Evolutionary conservation across 2,113 vertebrate species (phyloP), one percentile per base, ranked within the genome.

Genomic region (Sterrhoptilus dennistouni): DNA sequence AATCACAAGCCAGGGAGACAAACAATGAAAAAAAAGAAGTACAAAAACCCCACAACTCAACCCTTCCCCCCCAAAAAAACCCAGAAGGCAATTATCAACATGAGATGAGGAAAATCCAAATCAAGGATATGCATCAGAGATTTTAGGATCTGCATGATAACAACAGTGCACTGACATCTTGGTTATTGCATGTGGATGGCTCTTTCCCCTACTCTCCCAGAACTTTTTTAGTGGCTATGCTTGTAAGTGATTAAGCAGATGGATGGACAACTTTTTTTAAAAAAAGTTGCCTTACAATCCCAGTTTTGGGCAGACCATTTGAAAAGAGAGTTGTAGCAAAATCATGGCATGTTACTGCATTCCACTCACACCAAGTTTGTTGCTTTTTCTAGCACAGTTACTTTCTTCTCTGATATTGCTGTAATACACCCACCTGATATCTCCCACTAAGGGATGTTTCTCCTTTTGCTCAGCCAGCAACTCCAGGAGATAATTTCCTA

Each of bases 401-500:
- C 38, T 70, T 91, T 76, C 33, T 86, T 65, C 49, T 61, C 79
- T 83, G 53, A 35, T 21, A 22, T 3, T 36, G 25, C 63, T 76
- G 42, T 15, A 59, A 69, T 16, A 12, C 44, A 56, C 89, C 20
- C 84, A 99, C 99, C 99, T 98, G 96, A 99, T 92, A 78, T 99
- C 99, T 72, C 99, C 99, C 61, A 99, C 98, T 90, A 99, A 97
- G 11, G 97, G 95, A 52, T 99, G 99, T 64, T 98, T 99, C 79
- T 98, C 94, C 80, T 99, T 99, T 90, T 98, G 99, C 84, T 98
- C 95, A 38, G 98, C 96, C 94, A 99, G 97, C 85, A 99, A 82
- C 45, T 97, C 86, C 18, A 61, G 94, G 87, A 99, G 98, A 76
- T 99, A 98, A 57, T 95, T 96, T 42, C 99, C 99, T 63, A 99